phyloP scores from a whole-genome alignment of 2,113 vertebrate species.

The Cricetomys ansorgei region DNA sequence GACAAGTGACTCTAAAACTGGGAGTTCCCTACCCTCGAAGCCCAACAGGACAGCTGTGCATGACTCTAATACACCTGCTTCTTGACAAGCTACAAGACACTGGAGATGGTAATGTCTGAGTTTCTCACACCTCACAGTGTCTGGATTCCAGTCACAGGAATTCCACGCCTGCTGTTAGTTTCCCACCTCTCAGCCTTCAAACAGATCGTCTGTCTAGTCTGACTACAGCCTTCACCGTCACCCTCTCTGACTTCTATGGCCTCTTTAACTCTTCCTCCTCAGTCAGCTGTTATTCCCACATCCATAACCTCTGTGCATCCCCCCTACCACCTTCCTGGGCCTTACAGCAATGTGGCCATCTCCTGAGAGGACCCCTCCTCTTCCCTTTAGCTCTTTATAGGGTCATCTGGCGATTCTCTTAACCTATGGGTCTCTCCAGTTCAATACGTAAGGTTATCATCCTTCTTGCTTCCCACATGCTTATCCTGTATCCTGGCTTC shows the following conservation, averaged over 20 bases:
- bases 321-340: neutral
- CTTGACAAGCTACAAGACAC: neutral
- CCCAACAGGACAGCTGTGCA: neutral
- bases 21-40: neutral
- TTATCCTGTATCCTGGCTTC: neutral
- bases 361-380: neutral
- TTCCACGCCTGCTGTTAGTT: neutral
- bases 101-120: neutral
- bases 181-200: neutral
- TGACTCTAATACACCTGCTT: neutral
- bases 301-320: neutral
- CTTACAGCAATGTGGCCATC: neutral
- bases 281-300: neutral
- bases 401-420: neutral
- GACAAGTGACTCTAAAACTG: neutral
- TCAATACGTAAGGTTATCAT: neutral
- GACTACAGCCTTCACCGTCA: neutral
- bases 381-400: neutral
- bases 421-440: neutral
- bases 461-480: neutral
- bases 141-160: neutral
- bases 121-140: neutral
- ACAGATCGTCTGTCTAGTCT: neutral
- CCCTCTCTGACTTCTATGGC: neutral
- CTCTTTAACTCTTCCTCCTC: neutral